phyloP scores from a whole-genome alignment of 2,888 invertebrate genomes.

The Patella pellucida region DNA sequence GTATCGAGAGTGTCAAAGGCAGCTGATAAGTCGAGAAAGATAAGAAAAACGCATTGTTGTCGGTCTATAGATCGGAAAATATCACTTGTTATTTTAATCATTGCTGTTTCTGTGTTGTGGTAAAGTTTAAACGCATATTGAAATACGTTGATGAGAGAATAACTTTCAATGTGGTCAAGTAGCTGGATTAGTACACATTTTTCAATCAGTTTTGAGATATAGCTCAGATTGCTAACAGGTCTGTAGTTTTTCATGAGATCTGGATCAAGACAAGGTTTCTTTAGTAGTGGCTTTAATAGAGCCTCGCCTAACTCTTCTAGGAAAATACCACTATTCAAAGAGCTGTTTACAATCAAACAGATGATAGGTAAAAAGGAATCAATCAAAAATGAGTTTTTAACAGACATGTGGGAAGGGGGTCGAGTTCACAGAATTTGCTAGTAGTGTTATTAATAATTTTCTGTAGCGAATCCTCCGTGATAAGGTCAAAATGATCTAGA shows the following conservation, averaged over 20 bases:
- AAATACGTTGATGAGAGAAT: too few relatives aligned
- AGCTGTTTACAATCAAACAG: not conserved
- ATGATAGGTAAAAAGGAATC: slow-evolving; percentile 11
- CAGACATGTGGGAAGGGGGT: slow-evolving; percentile 22
- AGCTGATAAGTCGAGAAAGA: not conserved
- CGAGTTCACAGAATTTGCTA: slow-evolving; percentile 18
- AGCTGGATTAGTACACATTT: slow-evolving; percentile 8
- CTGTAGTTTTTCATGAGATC: slow-evolving; percentile 3
- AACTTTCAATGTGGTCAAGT: not conserved
- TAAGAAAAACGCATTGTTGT: not conserved
- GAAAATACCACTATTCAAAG: not conserved
- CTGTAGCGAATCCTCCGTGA: not conserved
- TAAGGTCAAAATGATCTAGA: not conserved
- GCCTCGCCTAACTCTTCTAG: slow-evolving; percentile 9
- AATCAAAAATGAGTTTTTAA: slow-evolving; percentile 15
- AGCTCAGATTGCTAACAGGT: not conserved
- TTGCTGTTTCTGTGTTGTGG: slow-evolving; percentile 3
- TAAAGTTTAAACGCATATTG: too few relatives aligned
- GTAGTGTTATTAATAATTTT: slow-evolving; percentile 6
- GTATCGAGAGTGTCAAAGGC: not conserved
- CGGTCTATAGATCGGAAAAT: not conserved
- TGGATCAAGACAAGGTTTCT: slow-evolving; percentile 1
- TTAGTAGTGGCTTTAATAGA: not conserved
- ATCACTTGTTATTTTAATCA: not conserved
- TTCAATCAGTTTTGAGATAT: not conserved